These are phyloP conservation scores for Teleopsis dalmanni DNA, from an alignment of 1,140 invertebrate species.

Conservation along the genomic window DNA sequence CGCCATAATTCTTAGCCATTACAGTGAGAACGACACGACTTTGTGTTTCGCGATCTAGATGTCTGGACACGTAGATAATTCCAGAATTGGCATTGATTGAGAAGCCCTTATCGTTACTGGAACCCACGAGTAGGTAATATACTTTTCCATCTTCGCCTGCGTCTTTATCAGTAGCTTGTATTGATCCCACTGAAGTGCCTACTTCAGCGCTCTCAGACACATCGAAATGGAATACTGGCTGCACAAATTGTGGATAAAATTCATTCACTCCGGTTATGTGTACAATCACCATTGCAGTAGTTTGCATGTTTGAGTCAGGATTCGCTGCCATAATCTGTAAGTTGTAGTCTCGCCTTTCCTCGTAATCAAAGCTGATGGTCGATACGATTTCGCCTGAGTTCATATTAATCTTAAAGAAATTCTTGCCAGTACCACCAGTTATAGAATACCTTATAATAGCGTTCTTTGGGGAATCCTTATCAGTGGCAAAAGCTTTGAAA, in stretches of 20 bases:
- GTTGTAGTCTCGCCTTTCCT: slow-evolving; percentile 69
- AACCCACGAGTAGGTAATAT: slow-evolving; percentile 86
- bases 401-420: slow-evolving; percentile 68
- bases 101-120: slow-evolving; percentile 88
- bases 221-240: slow-evolving; percentile 86
- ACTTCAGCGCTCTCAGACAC: slow-evolving; percentile 87
- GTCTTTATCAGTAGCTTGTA: slow-evolving; percentile 87
- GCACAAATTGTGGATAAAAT: slow-evolving; percentile 83
- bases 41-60: slow-evolving; percentile 84
- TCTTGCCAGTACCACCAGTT: slow-evolving; percentile 65
- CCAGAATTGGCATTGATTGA: slow-evolving; percentile 78
- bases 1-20: slow-evolving; percentile 89
- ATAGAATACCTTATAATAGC: slow-evolving; percentile 82
- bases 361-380: slow-evolving; percentile 78
- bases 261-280: slow-evolving; percentile 87
- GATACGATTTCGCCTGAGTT: slow-evolving; percentile 71
- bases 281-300: slow-evolving; percentile 63
- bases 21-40: slow-evolving; percentile 83
- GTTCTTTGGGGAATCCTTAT: slow-evolving; percentile 87
- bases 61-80: slow-evolving; percentile 70
- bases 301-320: slow-evolving; percentile 74
- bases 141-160: slow-evolving; percentile 85
- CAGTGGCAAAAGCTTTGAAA: slow-evolving; percentile 67
- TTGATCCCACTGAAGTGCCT: slow-evolving; percentile 75
- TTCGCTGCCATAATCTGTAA: slow-evolving; percentile 80